Evolutionary conservation across 2,797 vertebrate genomes (phyloP).

Genomic region (Sternotherus odoratus): DNA sequence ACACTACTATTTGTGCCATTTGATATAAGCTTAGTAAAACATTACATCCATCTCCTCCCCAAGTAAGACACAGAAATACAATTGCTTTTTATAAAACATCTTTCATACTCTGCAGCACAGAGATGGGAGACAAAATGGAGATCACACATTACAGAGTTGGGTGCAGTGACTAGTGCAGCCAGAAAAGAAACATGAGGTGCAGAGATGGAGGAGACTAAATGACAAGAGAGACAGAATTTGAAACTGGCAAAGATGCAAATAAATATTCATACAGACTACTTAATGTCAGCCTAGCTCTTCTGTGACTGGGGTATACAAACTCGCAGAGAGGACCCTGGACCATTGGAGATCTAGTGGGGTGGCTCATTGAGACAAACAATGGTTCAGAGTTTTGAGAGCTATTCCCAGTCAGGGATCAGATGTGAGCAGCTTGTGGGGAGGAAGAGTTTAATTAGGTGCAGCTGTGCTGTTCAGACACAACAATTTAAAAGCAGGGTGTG

Average conservation of each 20-base stretch:
- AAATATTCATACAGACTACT: conserved; percentile 57
- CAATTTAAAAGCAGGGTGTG: not conserved
- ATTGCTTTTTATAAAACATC: not conserved
- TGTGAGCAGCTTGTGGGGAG: not conserved
- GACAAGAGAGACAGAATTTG: conserved; percentile 29
- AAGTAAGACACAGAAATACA: not conserved
- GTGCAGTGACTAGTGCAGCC: not conserved
- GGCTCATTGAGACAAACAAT: not conserved
- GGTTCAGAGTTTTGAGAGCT: not conserved
- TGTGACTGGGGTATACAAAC: not conserved
- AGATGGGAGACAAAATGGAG: not conserved
- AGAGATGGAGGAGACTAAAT: conserved; percentile 44
- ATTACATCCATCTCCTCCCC: not conserved
- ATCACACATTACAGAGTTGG: not conserved
- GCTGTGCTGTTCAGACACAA: not conserved
- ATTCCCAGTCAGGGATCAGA: not conserved
- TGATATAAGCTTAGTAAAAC: not conserved
- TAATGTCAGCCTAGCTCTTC: not conserved
- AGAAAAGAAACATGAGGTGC: conserved; percentile 17
- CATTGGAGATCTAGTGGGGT: not conserved
- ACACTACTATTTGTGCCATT: not conserved
- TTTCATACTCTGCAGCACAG: not conserved
- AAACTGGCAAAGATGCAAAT: conserved; percentile 45
- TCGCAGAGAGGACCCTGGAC: not conserved
- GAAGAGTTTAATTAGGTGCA: not conserved